Base-by-base conservation (phyloP, 2,113 vertebrate species). In the Larimichthys polyactis region DNA sequence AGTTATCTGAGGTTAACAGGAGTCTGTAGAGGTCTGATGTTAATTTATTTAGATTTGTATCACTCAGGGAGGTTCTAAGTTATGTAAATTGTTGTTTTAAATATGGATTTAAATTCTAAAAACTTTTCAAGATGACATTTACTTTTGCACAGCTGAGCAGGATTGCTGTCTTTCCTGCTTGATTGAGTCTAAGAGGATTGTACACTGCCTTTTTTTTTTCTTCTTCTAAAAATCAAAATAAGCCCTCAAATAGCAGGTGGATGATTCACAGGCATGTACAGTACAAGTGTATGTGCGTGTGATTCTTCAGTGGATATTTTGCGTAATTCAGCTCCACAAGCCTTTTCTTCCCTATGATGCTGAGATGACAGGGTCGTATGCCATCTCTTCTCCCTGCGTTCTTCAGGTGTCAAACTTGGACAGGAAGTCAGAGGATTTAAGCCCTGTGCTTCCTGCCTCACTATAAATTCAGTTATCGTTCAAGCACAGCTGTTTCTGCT, bases 391-490 rank as follows among this genome's bases (percentile, higher is more conserved):
- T 75, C 65, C 68, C 40, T 85, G 65, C 71, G 78, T 64, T 87
- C 78, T 82, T 78, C 71, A 87, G 70, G 80, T 89, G 83, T 94
- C 90, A 92, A 77, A 90, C 63, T 75, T 83, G 83, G 90, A 92
- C 87, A 84, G 90, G 75, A 89, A 93, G 90, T 85, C 82, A 79
- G 76, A 87, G 86, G 83, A 91, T 90, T 88, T 88, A 84, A 87
- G 70, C 62, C 75, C 72, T 16, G 58, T 79, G 71, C 70, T 85
- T 89, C 71, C 77, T 69, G 77, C 77, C 65, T 51, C 74, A 54
- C 71, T 77, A 54, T 74, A 74, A 76, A 76, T 74, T 88, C 78
- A 83, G 85, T 90, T 90, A 91, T 93, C 90, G 29, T 85, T 82
- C 46, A 78, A 70, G 75, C 84, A 71, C 90, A 92, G 90, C 89